Evolutionary conservation across 2,797 vertebrate species (phyloP).

Genomic region (Myotis daubentonii): DNA sequence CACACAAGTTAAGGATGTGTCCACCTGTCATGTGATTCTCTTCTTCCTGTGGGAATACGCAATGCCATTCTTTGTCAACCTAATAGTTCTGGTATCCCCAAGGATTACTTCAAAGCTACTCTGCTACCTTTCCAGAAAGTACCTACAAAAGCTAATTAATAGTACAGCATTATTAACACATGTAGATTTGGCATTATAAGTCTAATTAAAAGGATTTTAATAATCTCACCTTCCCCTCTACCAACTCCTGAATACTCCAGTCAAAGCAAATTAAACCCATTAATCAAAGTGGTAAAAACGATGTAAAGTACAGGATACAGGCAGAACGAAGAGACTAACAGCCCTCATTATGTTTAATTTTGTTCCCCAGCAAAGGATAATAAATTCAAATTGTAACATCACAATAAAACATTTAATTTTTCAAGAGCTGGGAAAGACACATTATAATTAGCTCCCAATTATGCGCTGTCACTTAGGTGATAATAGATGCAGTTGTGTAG

Average conservation of each 20-base stretch:
- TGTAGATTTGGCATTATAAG: slow-evolving; percentile 88
- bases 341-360: slow-evolving; percentile 86
- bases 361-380: slow-evolving; percentile 83
- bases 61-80: slow-evolving; percentile 82
- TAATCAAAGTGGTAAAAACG: slow-evolving; percentile 86
- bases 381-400: slow-evolving; percentile 86
- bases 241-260: slow-evolving; percentile 75
- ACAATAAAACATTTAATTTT: slow-evolving; percentile 88
- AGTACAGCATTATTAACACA: slow-evolving; percentile 83
- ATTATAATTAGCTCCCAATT: slow-evolving; percentile 82
- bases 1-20: background rate
- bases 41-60: slow-evolving; percentile 77
- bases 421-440: slow-evolving; percentile 81
- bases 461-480: slow-evolving; percentile 80
- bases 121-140: slow-evolving; percentile 82
- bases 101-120: slow-evolving; percentile 73
- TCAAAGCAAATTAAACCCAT: slow-evolving; percentile 87
- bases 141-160: slow-evolving; percentile 85
- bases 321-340: slow-evolving; percentile 82
- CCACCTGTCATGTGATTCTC: slow-evolving; percentile 60
- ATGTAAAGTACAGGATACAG: slow-evolving; percentile 77
- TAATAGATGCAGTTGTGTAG: slow-evolving; percentile 76
- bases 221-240: slow-evolving; percentile 72
- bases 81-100: slow-evolving; percentile 79
- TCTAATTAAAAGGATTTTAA: slow-evolving; percentile 87